Conservation (phyloP, 2,113 vertebrate genomes). For the Neogale vison region DNA sequence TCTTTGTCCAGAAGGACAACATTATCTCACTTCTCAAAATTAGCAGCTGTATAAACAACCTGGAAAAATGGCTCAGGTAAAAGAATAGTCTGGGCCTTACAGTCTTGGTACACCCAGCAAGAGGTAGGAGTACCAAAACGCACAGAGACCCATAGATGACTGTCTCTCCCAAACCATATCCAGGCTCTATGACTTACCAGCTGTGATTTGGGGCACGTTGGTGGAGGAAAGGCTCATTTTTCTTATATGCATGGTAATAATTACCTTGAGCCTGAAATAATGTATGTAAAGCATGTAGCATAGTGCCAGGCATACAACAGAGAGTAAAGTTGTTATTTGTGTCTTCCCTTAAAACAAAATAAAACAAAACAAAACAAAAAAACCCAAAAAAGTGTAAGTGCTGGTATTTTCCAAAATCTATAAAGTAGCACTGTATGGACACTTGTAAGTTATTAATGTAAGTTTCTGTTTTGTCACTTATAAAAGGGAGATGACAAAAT, state of each 20-base stretch:
- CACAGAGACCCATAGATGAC: too few species aligned
- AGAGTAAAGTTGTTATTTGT: background rate
- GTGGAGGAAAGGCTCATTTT: background rate
- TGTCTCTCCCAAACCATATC: background rate
- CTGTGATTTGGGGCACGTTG: background rate
- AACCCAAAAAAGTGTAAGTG: background rate
- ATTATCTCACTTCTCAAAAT: background rate
- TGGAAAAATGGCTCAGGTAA: background rate
- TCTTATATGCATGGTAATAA: background rate
- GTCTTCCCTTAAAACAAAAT: background rate
- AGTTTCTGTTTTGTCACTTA: background rate
- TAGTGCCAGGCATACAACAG: background rate
- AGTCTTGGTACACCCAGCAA: background rate
- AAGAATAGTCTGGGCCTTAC: background rate
- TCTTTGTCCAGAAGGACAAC: background rate
- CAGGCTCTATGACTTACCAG: background rate
- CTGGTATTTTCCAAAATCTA: background rate
- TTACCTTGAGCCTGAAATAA: background rate
- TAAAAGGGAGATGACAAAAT: background rate
- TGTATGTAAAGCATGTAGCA: background rate
- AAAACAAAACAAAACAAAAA: background rate
- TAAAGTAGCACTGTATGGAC: background rate
- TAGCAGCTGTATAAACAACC: background rate
- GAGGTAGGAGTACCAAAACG: accelerated
- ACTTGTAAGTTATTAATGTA: background rate